These are phyloP conservation scores for Anomalospiza imberbis DNA, from an alignment of 2,797 vertebrate species.

Conservation along the genomic window DNA sequence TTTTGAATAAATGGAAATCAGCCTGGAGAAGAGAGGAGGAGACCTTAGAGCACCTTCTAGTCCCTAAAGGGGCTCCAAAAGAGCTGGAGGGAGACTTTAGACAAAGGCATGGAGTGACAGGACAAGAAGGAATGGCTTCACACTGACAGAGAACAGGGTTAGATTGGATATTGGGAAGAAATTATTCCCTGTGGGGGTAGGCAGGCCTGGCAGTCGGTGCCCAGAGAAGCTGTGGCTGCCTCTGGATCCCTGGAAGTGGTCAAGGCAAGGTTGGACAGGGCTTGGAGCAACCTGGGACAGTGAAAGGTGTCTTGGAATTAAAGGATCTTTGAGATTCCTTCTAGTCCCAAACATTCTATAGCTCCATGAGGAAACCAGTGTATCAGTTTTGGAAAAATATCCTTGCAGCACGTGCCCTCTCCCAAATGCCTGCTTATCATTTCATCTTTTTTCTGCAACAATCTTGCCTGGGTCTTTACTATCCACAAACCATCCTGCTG, in stretches of 20 bases:
- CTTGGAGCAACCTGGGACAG: not conserved
- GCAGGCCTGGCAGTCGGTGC: rapidly evolving
- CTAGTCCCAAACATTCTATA: not conserved
- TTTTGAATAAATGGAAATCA: not conserved
- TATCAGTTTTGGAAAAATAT: not conserved
- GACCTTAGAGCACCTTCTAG: not conserved
- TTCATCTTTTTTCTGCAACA: not conserved
- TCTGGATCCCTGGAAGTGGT: not conserved
- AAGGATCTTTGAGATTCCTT: not conserved
- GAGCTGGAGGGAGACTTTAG: not conserved
- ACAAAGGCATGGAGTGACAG: not conserved
- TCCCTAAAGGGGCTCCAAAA: not conserved
- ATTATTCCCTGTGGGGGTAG: not conserved
- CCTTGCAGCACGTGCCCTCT: not conserved
- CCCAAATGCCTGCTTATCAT: not conserved
- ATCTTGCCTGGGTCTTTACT: not conserved
- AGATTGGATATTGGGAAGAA: not conserved
- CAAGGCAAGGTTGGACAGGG: rapidly evolving
- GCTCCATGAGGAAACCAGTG: not conserved
- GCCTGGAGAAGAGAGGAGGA: not conserved
- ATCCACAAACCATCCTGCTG: slow-evolving; percentile 32
- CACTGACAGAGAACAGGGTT: not conserved
- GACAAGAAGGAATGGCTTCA: not conserved
- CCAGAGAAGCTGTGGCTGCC: not conserved
- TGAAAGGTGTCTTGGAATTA: not conserved